Evolutionary conservation across 2,888 invertebrate genomes (phyloP), one percentile per base, ranked within the genome.

Genomic region (Lacanobia oleracea): DNA sequence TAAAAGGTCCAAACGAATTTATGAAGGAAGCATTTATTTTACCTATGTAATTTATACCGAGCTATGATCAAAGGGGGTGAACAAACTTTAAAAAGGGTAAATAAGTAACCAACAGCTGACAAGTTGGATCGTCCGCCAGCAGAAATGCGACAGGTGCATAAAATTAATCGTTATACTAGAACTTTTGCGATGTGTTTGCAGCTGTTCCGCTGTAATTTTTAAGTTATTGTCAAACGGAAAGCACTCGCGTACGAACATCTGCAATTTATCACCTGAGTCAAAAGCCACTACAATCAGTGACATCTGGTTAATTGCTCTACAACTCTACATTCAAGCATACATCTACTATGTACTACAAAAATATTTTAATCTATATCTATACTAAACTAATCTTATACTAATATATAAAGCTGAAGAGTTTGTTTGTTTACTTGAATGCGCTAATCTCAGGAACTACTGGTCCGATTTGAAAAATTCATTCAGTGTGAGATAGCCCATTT

Each of bases 181-280:
- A 54, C 21, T 50, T 72, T 69, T n/a, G 16, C 5, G 6, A 1
- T 33, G 37, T 18, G 45, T 18, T 62, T 40, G n/a, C 67, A 68
- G 33, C 43, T 53, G 53, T 33, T 23, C 14, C 43, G 18, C 18
- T 48, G 48, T 8, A 48, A 8, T 48, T 18, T 64, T 21, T 1
- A 60, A 16, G 43, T 51, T 50, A 14, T 23, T 23, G 1, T 45
- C 18, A 23, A 33, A 48, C 23, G 50, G 21, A 53, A 54, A 27
- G 16, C 8, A 23, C 21, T 23, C 8, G 6, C 12, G 2, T 23
- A 23, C 2, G 3, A 48, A 62, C 16, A 37, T 5, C 23, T 74
- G 63, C 72, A 62, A 72, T 12, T 40, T 74, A n/a, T 74, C 63
- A 74, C 74, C 7, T 5, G 18, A 71, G 45, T 60, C 10, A 5